These are phyloP conservation scores for Motacilla tschutschensis DNA, from an alignment of 2,113 vertebrate genomes.

Conservation along the genomic window DNA sequence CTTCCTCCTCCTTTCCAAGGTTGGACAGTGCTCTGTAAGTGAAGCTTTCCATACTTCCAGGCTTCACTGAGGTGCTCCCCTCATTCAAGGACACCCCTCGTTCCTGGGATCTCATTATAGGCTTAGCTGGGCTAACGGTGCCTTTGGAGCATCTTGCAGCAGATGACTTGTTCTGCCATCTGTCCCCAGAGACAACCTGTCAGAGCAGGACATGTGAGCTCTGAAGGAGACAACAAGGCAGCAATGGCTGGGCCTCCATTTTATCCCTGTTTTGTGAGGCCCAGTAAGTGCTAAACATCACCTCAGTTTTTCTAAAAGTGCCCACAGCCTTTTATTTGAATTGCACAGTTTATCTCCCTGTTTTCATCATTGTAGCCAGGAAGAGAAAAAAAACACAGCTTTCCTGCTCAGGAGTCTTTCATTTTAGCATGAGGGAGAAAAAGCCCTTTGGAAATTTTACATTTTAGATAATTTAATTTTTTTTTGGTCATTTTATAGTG, in stretches of 20 bases:
- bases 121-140: slow-evolving; percentile 9
- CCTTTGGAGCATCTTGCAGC: not conserved
- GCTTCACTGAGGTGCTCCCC: not conserved
- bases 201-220: not conserved
- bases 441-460: not conserved
- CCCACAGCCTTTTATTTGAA: not conserved
- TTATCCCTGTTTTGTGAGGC: not conserved
- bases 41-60: not conserved
- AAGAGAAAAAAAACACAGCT: not conserved
- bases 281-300: not conserved
- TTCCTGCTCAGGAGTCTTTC: not conserved
- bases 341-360: not conserved
- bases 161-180: slow-evolving; percentile 30
- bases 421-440: not conserved
- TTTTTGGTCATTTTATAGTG: not conserved
- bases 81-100: not conserved
- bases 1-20: not conserved
- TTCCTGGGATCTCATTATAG: slow-evolving; percentile 8
- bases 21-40: not conserved
- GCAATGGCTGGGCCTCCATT: rapidly evolving
- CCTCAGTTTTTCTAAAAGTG: not conserved
- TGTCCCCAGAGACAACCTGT: not conserved
- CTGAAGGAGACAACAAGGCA: not conserved
- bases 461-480: not conserved
- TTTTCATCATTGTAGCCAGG: not conserved